Evolutionary conservation across 2,113 vertebrate species (phyloP).

Genomic region (Channa maculata): DNA sequence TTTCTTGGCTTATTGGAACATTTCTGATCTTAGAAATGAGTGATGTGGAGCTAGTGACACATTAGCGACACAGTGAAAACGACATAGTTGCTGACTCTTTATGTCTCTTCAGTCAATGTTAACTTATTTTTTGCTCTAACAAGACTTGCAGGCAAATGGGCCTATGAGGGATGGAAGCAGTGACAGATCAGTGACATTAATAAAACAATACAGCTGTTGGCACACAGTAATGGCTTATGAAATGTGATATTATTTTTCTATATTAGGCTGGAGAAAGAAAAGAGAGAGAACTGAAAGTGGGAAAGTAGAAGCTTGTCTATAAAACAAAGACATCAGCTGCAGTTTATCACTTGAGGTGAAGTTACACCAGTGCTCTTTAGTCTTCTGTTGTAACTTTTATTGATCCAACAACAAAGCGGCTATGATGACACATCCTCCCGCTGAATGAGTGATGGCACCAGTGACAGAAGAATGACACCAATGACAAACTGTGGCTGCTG

Average conservation of each 20-base stretch:
- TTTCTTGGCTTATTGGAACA: no score
- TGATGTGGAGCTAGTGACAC: not conserved
- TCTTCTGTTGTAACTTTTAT: constrained; percentile 22
- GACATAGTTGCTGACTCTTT: not conserved
- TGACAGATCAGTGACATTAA: constrained; percentile 13
- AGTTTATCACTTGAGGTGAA: constrained; percentile 18
- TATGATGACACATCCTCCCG: constrained; percentile 38
- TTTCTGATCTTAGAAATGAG: not conserved
- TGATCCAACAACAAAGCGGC: not conserved
- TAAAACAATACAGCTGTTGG: constrained; percentile 12
- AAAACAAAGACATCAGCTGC: not conserved
- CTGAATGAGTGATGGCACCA: constrained; percentile 39
- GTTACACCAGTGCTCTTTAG: constrained; percentile 19
- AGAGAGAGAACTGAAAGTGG: no score
- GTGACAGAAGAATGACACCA: constrained; percentile 48
- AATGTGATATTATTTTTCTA: not conserved
- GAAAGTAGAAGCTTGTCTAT: no score
- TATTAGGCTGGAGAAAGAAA: not conserved
- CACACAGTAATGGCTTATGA: constrained; percentile 3
- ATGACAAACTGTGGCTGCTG: constrained; percentile 48
- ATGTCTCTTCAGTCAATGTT: not conserved
- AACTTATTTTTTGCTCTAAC: constrained; percentile 20
- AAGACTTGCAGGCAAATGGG: not conserved
- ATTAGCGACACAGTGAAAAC: no score
- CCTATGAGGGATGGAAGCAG: constrained; percentile 15